These are phyloP conservation scores for Gallirallus australis DNA, from an alignment of 2,797 vertebrate species.

Conservation along the genomic window DNA sequence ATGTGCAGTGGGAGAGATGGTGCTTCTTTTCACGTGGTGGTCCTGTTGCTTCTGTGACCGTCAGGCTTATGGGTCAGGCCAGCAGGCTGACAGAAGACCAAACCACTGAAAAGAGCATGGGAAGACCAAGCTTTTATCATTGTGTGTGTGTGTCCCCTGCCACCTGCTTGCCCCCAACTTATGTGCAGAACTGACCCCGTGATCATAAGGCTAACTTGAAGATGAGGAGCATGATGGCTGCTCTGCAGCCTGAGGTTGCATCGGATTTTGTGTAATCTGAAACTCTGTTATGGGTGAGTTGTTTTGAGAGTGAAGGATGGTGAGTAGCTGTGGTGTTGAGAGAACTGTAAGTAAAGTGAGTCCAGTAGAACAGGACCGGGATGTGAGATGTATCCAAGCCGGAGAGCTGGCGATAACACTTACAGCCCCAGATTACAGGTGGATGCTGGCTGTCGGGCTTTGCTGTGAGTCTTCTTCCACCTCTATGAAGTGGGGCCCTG, in stretches of 20 bases:
- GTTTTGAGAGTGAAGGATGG: not conserved
- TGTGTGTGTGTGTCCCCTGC: not conserved
- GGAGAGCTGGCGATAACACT: not conserved
- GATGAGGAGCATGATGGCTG: not conserved
- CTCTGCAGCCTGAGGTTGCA: not conserved
- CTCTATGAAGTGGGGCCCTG: not conserved
- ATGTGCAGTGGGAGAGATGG: rapidly evolving
- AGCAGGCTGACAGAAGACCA: not conserved
- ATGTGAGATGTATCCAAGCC: not conserved
- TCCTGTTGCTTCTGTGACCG: not conserved
- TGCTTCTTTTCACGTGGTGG: rapidly evolving
- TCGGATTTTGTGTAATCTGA: not conserved
- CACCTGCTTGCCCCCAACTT: rapidly evolving
- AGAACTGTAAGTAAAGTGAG: not conserved
- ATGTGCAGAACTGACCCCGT: not conserved
- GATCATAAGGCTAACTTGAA: not conserved
- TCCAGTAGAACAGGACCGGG: not conserved
- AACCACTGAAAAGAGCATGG: not conserved
- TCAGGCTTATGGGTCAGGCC: not conserved
- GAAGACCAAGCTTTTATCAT: not conserved
- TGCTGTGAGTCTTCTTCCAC: not conserved
- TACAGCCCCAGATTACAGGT: not conserved
- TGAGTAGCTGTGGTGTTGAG: not conserved
- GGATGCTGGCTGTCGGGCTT: not conserved
- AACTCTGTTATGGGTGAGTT: not conserved